Conservation (phyloP, 2,888 invertebrate species). For the Scaeva pyrastri region DNA sequence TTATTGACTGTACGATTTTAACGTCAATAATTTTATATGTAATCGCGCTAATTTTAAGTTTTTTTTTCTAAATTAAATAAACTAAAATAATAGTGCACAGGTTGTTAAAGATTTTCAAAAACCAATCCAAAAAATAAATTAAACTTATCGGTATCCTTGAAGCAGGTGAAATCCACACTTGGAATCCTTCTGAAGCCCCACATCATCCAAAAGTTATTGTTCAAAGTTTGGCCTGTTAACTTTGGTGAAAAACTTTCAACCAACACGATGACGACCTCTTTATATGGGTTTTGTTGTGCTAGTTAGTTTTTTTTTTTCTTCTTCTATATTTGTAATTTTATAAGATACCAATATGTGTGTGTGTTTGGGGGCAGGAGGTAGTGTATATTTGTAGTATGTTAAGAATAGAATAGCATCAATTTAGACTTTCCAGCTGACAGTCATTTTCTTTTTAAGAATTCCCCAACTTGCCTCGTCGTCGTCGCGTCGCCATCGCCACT, state of each 20-base stretch:
- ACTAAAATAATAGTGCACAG: too few species aligned
- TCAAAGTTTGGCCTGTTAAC: constrained; percentile 44
- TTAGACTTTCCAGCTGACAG: constrained; percentile 1
- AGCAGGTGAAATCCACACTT: constrained; percentile 1
- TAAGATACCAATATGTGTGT: constrained; percentile 6
- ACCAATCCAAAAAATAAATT: too few species aligned
- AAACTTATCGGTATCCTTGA: too few species aligned
- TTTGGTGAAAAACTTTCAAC: constrained; percentile 35
- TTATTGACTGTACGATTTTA: too few species aligned
- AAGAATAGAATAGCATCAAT: constrained; percentile 10
- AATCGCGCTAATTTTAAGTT: too few species aligned
- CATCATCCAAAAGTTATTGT: constrained; percentile 26
- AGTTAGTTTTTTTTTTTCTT: constrained; percentile 19
- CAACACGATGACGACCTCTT: constrained; percentile 9
- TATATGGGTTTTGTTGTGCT: constrained; percentile 2
- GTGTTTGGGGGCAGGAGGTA: too few species aligned
- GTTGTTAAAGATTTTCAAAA: neutral
- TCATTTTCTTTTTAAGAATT: neutral
- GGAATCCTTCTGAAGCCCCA: neutral
- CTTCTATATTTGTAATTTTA: constrained; percentile 43
- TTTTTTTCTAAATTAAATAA: too few species aligned
- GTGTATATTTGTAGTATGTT: constrained; percentile 20
- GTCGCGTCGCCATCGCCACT: neutral
- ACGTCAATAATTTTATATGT: too few species aligned
- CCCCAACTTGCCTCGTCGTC: neutral